Base-by-base conservation (phyloP, 2,797 vertebrate genomes). In the Hippopotamyrus pictus region DNA sequence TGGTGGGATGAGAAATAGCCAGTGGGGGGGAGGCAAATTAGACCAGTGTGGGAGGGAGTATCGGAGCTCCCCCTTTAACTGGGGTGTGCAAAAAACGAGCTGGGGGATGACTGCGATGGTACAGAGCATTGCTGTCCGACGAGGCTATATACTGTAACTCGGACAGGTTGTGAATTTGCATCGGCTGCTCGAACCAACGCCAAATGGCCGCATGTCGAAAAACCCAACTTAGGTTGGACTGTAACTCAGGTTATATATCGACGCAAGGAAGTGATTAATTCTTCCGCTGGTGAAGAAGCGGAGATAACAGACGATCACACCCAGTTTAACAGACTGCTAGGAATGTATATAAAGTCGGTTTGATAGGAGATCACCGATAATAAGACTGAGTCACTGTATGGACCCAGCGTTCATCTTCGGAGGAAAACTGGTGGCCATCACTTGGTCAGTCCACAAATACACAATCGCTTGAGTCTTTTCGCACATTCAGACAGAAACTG, bases 71-170 rank as follows among this genome's bases (percentile, higher is more conserved):
- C 91, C 46, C 11, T 59, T 73, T 65, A 88, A 91, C 91, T 89
- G 89, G 86, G 91, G 93, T 91, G 93, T 95, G 94, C 54, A 95
- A 94, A 44, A 95, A 94, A 95, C 93, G 94, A 95, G 90, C 89
- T 48, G 41, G 88, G 88, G 91, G 95, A 95, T 95, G 94, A 93
- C 93, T 94, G 93, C 94, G 95, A 95, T 93, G 92, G 88, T 92
- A 92, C 91, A 93, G 95, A 91, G 93, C 95, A 96, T 95, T 95
- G 94, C 94, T 94, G 95, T 94, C 93, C 93, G 90, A 86, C 90
- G 92, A 95, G 93, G 29, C 12, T 73, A 37, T 37, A 5, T 76
- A n/a, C n/a, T n/a, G n/a, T n/a, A 37, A 41, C 69, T 76, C 92
- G 29, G n/a, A 14, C 25, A 37, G 22, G 19, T 62, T 69, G 33